Base-by-base conservation (phyloP, 2,113 vertebrate genomes). In the Plectropomus leopardus region DNA sequence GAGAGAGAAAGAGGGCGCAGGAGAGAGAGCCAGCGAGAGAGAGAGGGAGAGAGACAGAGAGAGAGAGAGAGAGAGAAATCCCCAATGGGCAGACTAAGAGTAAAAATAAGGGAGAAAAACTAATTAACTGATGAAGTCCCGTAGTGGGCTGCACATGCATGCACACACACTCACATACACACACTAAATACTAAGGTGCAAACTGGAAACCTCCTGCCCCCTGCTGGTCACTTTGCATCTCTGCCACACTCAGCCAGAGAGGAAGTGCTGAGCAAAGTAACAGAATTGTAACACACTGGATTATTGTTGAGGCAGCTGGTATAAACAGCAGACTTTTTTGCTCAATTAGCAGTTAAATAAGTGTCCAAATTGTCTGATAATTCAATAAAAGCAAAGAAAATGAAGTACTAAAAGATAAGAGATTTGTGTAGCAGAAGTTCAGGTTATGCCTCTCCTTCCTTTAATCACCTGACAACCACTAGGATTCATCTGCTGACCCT, bases 101-200 rank as follows among this genome's bases (percentile, higher is more conserved):
- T 86, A 88, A 84, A 92, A 90, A 89, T 91, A 88, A 79, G 83
- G 87, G 64, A 88, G 85, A 88, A 90, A 89, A 93, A 91, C 88
- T 92, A 90, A 94, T 93, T 93, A 93, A 92, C 83, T 86, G 81
- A 84, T 80, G 84, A 78, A 80, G 76, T 80, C 89, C 84, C 69
- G 8, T 71, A 51, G 79, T 78, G 83, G 81, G 75, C 45, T 55
- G 24, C 23, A 55, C 34, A 24, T 19, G 11, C 50, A 10, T 14
- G 13, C 16, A 10, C 47, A 21, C 54, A 21, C 13, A 13, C 24
- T 17, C 54, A 36, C 21, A 7, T 53, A 48, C 68, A 28, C 71
- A 34, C 40, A 61, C 45, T 40, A 14, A 15, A 4, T 53, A 4
- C 11, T n/a, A 51, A 10, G n/a, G n/a, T n/a, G n/a, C n/a, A 78